phyloP scores from a whole-genome alignment of 2,113 vertebrate species.

The Chaetorhynchus papuensis region DNA sequence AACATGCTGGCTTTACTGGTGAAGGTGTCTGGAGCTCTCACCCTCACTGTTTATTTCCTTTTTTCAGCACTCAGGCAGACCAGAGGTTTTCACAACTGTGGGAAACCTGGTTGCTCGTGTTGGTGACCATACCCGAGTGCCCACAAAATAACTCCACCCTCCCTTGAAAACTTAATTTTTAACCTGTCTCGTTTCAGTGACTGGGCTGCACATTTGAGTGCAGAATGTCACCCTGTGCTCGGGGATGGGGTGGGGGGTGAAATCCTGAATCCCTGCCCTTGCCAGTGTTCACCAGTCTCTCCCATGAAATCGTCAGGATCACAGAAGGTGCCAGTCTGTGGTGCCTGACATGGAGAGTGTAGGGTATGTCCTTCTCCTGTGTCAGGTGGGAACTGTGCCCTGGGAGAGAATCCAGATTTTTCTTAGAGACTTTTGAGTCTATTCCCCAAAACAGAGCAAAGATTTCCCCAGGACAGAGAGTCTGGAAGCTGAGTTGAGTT shows the following conservation, averaged over 20 bases:
- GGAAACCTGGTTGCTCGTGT: not conserved
- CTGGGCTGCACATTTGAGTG: not conserved
- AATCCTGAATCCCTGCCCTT: not conserved
- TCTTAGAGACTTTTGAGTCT: not conserved
- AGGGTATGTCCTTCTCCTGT: accelerated
- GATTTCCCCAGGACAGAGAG: not conserved
- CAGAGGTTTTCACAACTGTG: not conserved
- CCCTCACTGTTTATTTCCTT: not conserved
- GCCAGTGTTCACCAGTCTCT: not conserved
- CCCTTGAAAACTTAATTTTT: not conserved
- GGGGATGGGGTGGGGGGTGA: not conserved
- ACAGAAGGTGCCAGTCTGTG: not conserved
- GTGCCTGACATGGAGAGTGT: not conserved
- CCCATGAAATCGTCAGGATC: accelerated
- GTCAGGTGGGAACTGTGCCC: not conserved
- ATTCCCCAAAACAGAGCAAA: not conserved
- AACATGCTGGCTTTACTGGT: not conserved
- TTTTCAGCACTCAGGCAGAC: not conserved
- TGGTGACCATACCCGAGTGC: not conserved
- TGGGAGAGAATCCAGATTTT: not conserved
- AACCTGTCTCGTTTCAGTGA: not conserved
- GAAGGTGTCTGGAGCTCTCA: not conserved
- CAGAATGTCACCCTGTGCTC: not conserved
- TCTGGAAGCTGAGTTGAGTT: not conserved
- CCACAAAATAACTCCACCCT: not conserved